Evolutionary conservation across 1,140 invertebrate genomes (phyloP), one percentile per base, ranked within the genome.

Genomic region (Carcinoscorpius rotundicauda): DNA sequence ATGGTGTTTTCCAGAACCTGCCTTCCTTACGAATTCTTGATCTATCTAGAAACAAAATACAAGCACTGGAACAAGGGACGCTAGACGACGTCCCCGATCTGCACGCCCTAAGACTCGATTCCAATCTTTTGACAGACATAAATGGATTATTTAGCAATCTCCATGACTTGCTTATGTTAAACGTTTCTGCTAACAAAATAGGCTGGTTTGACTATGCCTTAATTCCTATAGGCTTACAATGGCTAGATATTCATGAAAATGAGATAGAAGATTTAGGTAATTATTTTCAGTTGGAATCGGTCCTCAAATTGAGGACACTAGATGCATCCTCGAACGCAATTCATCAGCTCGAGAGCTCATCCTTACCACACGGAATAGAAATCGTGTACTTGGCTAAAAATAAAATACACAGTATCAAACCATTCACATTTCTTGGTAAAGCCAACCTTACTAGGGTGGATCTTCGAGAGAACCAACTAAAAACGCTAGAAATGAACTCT

Each of bases 211-310:
- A 95, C 77, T 95, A 93, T 76, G 83, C 86, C 9, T 81, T 92
- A 63, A 84, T 95, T 60, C 91, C 93, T 0, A 75, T 78, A 58
- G 86, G 84, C 67, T 79, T 95, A 65, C 86, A 91, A 71, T 93
- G 90, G 89, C 78, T 96, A 58, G 91, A 95, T 77, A 81, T 96
- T 71, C 91, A 93, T 76, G 87, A 87, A 73, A 96, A 96, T 78
- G 85, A 87, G 72, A 86, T 95, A 67, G 82, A 82, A 73, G 85
- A 91, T 72, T 79, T 96, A 2, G 85, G 86, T 50, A 94, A 94
- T 81, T 91, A 91, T 76, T 88, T 90, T 73, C 80, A 82, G 5
- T 74, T 86, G 53, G 86, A 93, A 67, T 78, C 80, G 57, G 83
- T 87, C 72, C 74, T 90, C 4, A 81, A 81, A 9, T 75, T 92